A percentile compares a stretch with the other conserved stretches of the same genome.
phyloP scores from a whole-genome alignment of 2,888 invertebrate species.

The Drosophila buzzatii region DNA sequence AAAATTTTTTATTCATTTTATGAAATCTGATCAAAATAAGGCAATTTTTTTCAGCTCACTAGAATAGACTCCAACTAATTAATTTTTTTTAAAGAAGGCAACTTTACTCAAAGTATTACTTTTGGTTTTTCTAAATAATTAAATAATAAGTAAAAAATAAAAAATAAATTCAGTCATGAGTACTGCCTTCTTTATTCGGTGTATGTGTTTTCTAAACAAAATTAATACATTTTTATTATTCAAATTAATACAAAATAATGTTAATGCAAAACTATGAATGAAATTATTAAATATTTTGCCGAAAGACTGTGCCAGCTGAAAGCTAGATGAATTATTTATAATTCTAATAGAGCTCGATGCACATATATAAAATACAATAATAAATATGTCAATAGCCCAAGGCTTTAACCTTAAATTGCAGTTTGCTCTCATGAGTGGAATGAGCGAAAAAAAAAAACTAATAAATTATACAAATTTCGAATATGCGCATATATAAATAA shows the following conservation, averaged over 20 bases:
- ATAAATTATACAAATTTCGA: background rate
- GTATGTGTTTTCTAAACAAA: background rate
- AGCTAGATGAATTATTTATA: slow-evolving; percentile 2
- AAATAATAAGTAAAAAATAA: no score
- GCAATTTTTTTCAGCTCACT: no score
- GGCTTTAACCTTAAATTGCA: background rate
- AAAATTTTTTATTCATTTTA: no score
- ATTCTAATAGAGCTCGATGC: background rate
- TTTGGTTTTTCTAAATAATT: no score
- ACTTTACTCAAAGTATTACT: no score
- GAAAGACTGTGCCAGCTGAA: background rate
- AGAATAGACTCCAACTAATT: no score
- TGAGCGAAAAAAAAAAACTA: background rate
- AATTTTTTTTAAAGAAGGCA: no score
- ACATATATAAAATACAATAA: background rate
- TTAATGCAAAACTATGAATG: background rate
- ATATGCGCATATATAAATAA: background rate
- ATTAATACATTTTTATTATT: background rate
- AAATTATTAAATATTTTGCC: slow-evolving; percentile 1
- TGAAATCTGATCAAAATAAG: no score
- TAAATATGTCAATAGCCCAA: background rate
- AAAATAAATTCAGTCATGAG: no score
- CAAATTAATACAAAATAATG: background rate
- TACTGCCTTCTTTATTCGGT: no score
- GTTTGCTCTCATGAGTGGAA: background rate